phyloP scores from a whole-genome alignment of 1,140 invertebrate genomes.

The Centruroides vittatus region DNA sequence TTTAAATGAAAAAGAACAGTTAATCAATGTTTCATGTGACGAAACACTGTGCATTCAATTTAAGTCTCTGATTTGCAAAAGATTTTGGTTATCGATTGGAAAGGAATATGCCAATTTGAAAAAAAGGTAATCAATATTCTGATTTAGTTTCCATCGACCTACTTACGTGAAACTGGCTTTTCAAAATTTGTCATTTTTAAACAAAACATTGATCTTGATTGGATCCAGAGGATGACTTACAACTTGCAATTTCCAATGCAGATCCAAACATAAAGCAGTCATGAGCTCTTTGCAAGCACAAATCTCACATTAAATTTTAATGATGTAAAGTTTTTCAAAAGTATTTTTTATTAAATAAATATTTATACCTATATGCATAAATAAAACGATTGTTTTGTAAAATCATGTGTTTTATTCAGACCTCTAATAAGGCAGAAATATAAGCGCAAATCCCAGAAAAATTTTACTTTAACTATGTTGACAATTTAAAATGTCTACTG shows the following conservation, averaged over 20 bases:
- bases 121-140: conserved; percentile 29
- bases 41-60: conserved; percentile 2
- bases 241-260: background rate
- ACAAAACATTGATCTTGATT: conserved; percentile 4
- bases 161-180: conserved; percentile 1
- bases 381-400: background rate
- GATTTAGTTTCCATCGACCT: conserved; percentile 1
- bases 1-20: conserved; percentile 6
- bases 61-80: conserved; percentile 4
- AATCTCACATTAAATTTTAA: conserved; percentile 2
- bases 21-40: conserved; percentile 2
- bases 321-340: background rate
- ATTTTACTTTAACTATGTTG: background rate
- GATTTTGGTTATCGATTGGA: conserved; percentile 43
- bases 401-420: background rate
- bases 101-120: conserved; percentile 40
- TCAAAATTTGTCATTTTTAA: conserved; percentile 1
- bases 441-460: background rate
- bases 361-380: conserved; percentile 2
- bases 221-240: background rate
- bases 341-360: conserved; percentile 2
- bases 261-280: conserved; percentile 6
- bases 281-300: conserved; percentile 33
- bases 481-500: background rate
- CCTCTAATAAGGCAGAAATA: background rate